Evolutionary conservation across 2,113 vertebrate species (phyloP).

Genomic region (Beaufortia kweichowensis): DNA sequence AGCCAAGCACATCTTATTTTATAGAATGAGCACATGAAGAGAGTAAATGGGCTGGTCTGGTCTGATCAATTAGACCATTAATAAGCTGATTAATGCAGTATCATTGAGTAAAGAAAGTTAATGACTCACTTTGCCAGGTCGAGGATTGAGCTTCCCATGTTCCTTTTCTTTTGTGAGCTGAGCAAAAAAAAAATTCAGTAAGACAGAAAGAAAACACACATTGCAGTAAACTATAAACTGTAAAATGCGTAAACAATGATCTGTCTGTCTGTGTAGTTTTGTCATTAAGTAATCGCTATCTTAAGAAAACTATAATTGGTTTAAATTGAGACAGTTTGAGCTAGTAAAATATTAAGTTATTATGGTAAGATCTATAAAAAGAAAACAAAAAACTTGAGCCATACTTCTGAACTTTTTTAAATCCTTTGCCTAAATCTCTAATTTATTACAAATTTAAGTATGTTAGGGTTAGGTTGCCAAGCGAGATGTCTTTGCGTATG

Average conservation of each 20-base stretch:
- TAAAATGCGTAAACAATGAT: too few species aligned
- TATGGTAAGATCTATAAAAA: not conserved
- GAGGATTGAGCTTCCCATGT: slow-evolving; percentile 83
- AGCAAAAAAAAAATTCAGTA: slow-evolving; percentile 30
- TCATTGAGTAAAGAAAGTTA: not conserved
- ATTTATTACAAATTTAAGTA: not conserved
- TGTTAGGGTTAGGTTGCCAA: not conserved
- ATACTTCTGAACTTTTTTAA: too few species aligned
- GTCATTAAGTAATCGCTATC: not conserved
- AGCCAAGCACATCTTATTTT: not conserved
- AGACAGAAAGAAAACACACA: too few species aligned
- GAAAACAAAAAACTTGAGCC: too few species aligned
- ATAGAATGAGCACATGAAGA: not conserved
- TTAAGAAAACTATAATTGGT: not conserved
- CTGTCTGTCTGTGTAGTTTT: not conserved
- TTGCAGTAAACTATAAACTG: not conserved
- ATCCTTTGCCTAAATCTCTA: not conserved
- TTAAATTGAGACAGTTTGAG: not conserved
- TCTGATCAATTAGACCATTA: not conserved
- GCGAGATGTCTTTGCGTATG: not conserved
- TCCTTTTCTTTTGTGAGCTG: slow-evolving; percentile 79
- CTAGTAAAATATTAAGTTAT: not conserved
- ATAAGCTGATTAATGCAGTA: not conserved
- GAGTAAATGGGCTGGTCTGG: not conserved
- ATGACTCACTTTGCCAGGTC: slow-evolving; percentile 90